Evolutionary conservation across 2,113 vertebrate genomes (phyloP).

Genomic region (Pteronura brasiliensis): DNA sequence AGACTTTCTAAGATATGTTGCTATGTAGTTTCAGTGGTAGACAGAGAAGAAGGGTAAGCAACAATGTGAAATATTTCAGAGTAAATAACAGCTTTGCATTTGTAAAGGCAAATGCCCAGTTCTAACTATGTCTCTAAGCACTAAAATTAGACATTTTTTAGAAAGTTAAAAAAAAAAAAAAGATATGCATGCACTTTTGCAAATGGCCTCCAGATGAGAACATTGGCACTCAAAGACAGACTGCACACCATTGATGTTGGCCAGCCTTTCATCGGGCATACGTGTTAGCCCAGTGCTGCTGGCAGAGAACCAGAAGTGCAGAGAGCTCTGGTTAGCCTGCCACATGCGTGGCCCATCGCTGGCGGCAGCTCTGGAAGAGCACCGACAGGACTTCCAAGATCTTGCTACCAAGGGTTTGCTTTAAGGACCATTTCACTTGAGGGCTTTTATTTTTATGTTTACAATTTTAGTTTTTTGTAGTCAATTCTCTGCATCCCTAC

Average conservation of each 20-base stretch:
- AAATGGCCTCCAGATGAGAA: slow-evolving; percentile 14
- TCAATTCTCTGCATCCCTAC: neutral
- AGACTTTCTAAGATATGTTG: neutral
- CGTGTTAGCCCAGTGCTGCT: neutral
- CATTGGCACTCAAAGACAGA: neutral
- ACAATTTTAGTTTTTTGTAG: neutral
- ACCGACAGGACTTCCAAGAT: neutral
- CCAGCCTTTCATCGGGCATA: neutral
- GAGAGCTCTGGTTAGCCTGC: neutral
- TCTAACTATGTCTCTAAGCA: neutral
- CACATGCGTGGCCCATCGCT: neutral
- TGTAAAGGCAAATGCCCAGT: neutral
- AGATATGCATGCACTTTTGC: neutral
- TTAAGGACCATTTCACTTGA: neutral
- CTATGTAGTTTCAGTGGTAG: neutral
- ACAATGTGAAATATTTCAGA: neutral
- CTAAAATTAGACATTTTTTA: neutral
- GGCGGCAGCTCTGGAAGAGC: neutral
- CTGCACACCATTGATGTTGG: neutral
- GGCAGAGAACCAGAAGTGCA: neutral
- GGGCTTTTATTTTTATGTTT: neutral
- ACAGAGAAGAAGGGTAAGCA: neutral
- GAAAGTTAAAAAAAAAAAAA: neutral
- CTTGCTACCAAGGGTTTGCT: neutral
- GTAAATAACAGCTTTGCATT: neutral